phyloP scores from a whole-genome alignment of 2,888 invertebrate genomes.

The Drosophila histrio region DNA sequence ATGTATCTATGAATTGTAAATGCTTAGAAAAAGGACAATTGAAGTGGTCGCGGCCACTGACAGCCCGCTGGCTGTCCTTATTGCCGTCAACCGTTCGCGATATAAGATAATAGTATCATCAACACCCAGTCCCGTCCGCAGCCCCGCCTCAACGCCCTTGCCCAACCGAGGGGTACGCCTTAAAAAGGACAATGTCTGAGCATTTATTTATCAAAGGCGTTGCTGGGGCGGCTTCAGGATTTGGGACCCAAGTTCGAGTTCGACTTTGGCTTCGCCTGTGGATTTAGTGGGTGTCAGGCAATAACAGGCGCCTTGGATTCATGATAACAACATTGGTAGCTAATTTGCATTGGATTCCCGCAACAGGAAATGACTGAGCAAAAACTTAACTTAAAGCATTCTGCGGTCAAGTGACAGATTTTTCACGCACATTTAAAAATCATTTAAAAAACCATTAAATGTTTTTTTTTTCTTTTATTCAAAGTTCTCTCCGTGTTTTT shows the following conservation, averaged over 20 bases:
- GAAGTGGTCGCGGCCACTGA: conserved; percentile 68
- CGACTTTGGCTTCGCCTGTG: conserved; percentile 29
- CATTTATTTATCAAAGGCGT: conserved; percentile 65
- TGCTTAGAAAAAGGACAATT: conserved; percentile 64
- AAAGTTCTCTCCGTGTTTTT: conserved; percentile 22
- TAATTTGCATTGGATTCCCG: conserved; percentile 77
- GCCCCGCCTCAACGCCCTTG: neutral
- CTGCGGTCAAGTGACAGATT: conserved; percentile 60
- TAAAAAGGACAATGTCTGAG: conserved; percentile 62
- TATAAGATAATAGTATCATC: conserved; percentile 83
- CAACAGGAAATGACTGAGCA: conserved; percentile 34
- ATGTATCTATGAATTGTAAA: conserved; percentile 73
- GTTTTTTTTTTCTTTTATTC: conserved; percentile 51
- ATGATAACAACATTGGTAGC: conserved; percentile 74
- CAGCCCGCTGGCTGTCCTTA: conserved; percentile 56
- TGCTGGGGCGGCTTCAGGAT: conserved; percentile 53
- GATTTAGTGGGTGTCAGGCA: conserved; percentile 52
- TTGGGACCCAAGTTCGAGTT: conserved; percentile 21
- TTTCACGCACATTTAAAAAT: conserved; percentile 80
- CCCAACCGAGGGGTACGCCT: conserved; percentile 26
- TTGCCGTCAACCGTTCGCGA: conserved; percentile 56
- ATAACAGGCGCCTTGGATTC: conserved; percentile 61
- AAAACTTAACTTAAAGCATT: conserved; percentile 57
- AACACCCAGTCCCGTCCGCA: conserved; percentile 68
- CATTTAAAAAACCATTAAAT: conserved; percentile 83